Base-by-base conservation (phyloP, 2,797 vertebrate species). In the Poecilia wingei region DNA sequence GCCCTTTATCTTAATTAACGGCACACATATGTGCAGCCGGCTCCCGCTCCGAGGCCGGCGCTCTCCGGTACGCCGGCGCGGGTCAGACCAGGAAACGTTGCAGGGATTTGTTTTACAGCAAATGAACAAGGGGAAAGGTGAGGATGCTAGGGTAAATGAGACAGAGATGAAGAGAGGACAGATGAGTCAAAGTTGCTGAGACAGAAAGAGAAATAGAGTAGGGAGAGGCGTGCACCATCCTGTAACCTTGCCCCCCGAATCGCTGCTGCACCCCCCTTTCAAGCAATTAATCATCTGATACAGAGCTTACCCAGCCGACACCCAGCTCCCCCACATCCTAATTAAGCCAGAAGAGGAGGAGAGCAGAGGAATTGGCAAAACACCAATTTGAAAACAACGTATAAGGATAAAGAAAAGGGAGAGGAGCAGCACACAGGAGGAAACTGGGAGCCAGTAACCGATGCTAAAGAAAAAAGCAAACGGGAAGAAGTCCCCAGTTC, bases 261-360 rank as follows among this genome's bases (percentile, higher is more conserved):
- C 91, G 91, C 90, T 86, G 85, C 90, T 87, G 88, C 89, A 91
- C 91, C 92, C 94, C 92, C 36, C 66, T n/a, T 69, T 57, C 90
- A 88, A 90, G 95, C 94, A 95, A 96, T 96, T 96, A 96, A 95
- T 96, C 96, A 96, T 95, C 92, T 93, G 93, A 95, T 95, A 94
- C 90, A 86, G 94, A 95, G 95, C 93, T 95, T 96, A 95, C 94
- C 95, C 95, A 94, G 94, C 93, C 93, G 86, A 90, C 91, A 91
- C 91, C 92, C 83, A 91, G 88, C 94, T 93, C 93, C 86, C 89
- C 91, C 89, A 94, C 91, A 93, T 95, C 93, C 94, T 94, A 95
- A 96, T 96, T 96, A 95, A 94, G 90, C 85, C 46, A 53, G 81
- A 59, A 76, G 78, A 81, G 66, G 49, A 64, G 53, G 66, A 39